Percentiles rank a stretch among this genome's conserved stretches.
Conservation (phyloP, 2,888 invertebrate genomes). For the Bunonema sp. region DNA sequence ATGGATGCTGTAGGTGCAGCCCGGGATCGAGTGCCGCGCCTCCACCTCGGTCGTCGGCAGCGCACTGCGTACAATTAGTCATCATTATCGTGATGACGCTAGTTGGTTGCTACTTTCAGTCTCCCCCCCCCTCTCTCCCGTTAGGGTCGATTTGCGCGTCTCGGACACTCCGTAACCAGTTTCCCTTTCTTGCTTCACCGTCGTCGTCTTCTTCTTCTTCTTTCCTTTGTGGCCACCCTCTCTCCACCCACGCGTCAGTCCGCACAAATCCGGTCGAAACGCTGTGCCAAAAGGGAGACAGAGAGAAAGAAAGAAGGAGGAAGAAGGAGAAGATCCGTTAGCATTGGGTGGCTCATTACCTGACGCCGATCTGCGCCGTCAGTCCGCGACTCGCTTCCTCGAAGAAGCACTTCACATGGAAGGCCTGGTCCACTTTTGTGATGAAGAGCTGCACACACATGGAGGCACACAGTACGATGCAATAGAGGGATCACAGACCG, state of each 20-base stretch:
- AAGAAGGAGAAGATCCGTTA: neutral
- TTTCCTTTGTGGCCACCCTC: too few relatives aligned
- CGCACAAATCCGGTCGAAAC: too few relatives aligned
- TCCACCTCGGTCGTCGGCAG: slow-evolving; percentile 44
- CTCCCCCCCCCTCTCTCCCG: too few relatives aligned
- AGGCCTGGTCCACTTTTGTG: slow-evolving; percentile 45
- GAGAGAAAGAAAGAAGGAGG: neutral
- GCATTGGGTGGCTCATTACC: slow-evolving; percentile 12
- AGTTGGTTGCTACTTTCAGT: too few relatives aligned
- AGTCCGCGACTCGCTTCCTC: slow-evolving; percentile 42
- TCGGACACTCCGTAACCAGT: too few relatives aligned
- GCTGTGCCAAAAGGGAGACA: neutral
- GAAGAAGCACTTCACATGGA: slow-evolving; percentile 45
- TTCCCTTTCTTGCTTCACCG: too few relatives aligned
- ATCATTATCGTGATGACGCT: too few relatives aligned
- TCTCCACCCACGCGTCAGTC: too few relatives aligned
- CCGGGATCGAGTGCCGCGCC: slow-evolving; percentile 42
- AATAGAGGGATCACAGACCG: slow-evolving; percentile 15
- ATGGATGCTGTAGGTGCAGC: slow-evolving; percentile 43
- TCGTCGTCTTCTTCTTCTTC: too few relatives aligned
- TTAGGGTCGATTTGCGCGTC: too few relatives aligned
- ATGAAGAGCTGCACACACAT: slow-evolving; percentile 25
- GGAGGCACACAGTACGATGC: neutral
- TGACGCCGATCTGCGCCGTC: slow-evolving; percentile 44
- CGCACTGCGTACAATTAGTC: too few relatives aligned